phyloP scores from a whole-genome alignment of 2,113 vertebrate genomes.

The Monopterus albus region DNA sequence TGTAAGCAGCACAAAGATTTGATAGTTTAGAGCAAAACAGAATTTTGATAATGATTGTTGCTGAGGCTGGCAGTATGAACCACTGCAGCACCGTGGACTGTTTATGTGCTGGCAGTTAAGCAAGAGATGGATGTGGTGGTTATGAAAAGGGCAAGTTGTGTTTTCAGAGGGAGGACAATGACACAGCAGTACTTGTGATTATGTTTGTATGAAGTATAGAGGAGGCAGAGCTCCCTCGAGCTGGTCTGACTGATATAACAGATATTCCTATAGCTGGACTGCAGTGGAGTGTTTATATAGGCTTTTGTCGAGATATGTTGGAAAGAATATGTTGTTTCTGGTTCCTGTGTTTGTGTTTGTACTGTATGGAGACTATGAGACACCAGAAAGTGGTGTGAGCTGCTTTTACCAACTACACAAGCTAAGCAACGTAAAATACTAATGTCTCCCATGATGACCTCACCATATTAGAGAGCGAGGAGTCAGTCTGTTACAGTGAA shows the following conservation, averaged over 20 bases:
- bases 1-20: slow-evolving; percentile 9
- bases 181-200: slow-evolving; percentile 33
- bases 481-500: slow-evolving; percentile 17
- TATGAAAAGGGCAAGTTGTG: slow-evolving; percentile 59
- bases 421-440: slow-evolving; percentile 46
- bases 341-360: slow-evolving; percentile 2
- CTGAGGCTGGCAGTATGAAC: background rate
- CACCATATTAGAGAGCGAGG: background rate
- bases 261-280: slow-evolving; percentile 8
- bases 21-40: background rate
- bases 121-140: slow-evolving; percentile 43
- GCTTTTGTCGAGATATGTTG: background rate
- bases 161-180: slow-evolving; percentile 47
- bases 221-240: slow-evolving; percentile 1
- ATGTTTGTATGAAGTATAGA: slow-evolving; percentile 27
- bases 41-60: background rate
- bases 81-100: background rate
- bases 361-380: background rate
- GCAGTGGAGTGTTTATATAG: slow-evolving; percentile 2
- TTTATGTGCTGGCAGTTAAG: slow-evolving; percentile 47
- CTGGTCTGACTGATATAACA: slow-evolving; percentile 44
- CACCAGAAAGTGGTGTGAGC: slow-evolving; percentile 3
- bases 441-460: slow-evolving; percentile 19
- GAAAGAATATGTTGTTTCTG: slow-evolving; percentile 12
- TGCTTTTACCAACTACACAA: slow-evolving; percentile 17